Percentiles rank a stretch among this genome's conserved stretches.
Evolutionary conservation across 35 echinoderm and acorn worm species (phyloP).

Genomic region (Stichopus chloronotus): DNA sequence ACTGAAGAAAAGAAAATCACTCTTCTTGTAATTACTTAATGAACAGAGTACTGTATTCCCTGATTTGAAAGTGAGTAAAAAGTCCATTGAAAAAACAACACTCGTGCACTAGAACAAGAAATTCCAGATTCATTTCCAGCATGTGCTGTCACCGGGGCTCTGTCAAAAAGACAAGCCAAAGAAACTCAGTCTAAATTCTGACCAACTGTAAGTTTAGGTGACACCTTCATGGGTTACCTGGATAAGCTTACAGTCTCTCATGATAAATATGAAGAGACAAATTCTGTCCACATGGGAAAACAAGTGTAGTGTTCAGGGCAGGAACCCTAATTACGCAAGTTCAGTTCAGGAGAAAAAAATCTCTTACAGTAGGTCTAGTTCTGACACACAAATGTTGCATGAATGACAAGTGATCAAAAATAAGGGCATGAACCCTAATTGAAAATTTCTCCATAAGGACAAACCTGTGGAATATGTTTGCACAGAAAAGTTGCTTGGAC

Average conservation of each 20-base stretch:
- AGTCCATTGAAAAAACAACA: neutral
- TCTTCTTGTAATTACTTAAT: too few species aligned
- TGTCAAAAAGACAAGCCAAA: neutral
- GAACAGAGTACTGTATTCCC: too few species aligned
- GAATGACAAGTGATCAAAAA: too few species aligned
- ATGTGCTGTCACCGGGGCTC: slow-evolving; percentile 46
- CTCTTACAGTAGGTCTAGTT: too few species aligned
- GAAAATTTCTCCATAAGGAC: too few species aligned
- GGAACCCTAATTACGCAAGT: too few species aligned
- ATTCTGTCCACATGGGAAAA: neutral
- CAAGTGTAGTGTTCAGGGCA: neutral
- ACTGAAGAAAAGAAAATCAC: neutral
- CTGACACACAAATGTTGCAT: too few species aligned
- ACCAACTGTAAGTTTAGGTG: neutral
- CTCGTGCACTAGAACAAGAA: neutral
- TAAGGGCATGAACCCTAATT: too few species aligned
- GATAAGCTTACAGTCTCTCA: neutral
- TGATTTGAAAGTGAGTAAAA: too few species aligned
- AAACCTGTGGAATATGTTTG: too few species aligned
- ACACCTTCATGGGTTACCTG: slow-evolving; percentile 2
- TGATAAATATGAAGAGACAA: neutral
- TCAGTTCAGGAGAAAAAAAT: too few species aligned
- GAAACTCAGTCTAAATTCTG: neutral
- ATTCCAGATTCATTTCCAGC: slow-evolving; percentile 21
- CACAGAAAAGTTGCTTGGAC: too few species aligned